These are phyloP conservation scores for Alosa sapidissima DNA, from an alignment of 2,797 vertebrate genomes.

Conservation along the genomic window DNA sequence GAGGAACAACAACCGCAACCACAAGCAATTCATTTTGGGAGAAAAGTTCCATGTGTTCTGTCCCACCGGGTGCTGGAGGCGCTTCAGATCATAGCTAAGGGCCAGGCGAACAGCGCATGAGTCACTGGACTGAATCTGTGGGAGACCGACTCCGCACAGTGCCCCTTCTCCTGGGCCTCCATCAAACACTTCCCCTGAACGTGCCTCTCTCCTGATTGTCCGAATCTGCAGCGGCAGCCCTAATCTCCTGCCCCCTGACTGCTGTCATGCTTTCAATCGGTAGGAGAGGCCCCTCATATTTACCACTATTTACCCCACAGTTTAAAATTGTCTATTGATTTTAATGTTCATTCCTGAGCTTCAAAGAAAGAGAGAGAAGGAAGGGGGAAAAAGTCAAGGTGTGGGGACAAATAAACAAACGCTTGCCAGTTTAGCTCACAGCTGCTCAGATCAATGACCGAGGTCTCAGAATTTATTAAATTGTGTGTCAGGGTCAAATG, in stretches of 20 bases:
- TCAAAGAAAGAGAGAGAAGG: constrained; percentile 48
- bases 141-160: not conserved
- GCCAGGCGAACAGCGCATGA: constrained; percentile 67
- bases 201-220: constrained; percentile 67
- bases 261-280: constrained; percentile 74
- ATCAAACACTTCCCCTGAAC: constrained; percentile 61
- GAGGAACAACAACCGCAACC: not conserved
- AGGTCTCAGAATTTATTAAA: constrained; percentile 80
- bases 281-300: constrained; percentile 77
- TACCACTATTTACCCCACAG: constrained; percentile 81
- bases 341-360: constrained; percentile 84
- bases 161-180: constrained; percentile 69
- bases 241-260: constrained; percentile 75
- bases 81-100: constrained; percentile 39
- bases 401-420: constrained; percentile 71
- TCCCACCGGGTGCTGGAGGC: not conserved
- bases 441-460: constrained; percentile 77
- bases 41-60: not conserved
- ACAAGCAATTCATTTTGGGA: not conserved
- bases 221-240: constrained; percentile 67
- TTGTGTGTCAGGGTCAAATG: constrained; percentile 74
- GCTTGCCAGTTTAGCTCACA: constrained; percentile 64
- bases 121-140: constrained; percentile 5
- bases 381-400: constrained; percentile 23
- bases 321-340: constrained; percentile 94